These are phyloP conservation scores for Globodera rostochiensis DNA, from an alignment of 1,140 invertebrate genomes.

Conservation along the genomic window DNA sequence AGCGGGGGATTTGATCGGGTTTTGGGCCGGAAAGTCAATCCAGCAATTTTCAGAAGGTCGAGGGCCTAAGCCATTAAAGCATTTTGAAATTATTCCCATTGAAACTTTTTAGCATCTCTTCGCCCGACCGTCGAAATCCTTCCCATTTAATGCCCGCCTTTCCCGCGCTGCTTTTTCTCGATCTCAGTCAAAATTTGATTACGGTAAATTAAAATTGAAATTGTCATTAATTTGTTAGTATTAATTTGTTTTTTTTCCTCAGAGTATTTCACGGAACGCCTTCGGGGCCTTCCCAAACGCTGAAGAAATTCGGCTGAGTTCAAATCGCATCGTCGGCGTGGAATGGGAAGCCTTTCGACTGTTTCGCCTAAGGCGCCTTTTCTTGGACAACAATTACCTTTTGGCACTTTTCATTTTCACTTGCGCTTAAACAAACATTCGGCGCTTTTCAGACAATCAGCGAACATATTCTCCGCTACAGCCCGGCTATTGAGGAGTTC, in stretches of 20 bases:
- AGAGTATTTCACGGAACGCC: conserved; percentile 34
- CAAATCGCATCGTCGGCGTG: conserved; percentile 45
- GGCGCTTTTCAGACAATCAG: conserved; percentile 44
- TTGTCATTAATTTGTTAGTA: background rate
- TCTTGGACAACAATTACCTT: conserved; percentile 40
- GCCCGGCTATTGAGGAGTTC: conserved; percentile 45
- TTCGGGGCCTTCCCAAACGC: conserved; percentile 49
- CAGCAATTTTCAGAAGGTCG: no score
- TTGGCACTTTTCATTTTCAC: conserved; percentile 25
- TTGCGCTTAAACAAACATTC: background rate
- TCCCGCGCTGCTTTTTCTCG: conserved; percentile 25
- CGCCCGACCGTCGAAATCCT: background rate
- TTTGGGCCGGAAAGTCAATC: no score
- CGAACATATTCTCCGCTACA: conserved; percentile 53
- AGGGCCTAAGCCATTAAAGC: no score
- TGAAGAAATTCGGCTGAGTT: conserved; percentile 47
- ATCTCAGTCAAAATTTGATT: conserved; percentile 28
- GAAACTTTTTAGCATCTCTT: no score
- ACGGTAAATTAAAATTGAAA: conserved; percentile 3
- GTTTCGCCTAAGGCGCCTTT: conserved; percentile 44
- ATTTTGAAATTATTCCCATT: no score
- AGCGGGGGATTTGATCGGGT: no score
- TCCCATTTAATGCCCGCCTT: conserved; percentile 12
- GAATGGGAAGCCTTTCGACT: conserved; percentile 56
- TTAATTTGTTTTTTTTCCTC: conserved; percentile 6